phyloP scores from a whole-genome alignment of 2,113 vertebrate species.

The rabbit (Oryctolagus cuniculus) region DNA sequence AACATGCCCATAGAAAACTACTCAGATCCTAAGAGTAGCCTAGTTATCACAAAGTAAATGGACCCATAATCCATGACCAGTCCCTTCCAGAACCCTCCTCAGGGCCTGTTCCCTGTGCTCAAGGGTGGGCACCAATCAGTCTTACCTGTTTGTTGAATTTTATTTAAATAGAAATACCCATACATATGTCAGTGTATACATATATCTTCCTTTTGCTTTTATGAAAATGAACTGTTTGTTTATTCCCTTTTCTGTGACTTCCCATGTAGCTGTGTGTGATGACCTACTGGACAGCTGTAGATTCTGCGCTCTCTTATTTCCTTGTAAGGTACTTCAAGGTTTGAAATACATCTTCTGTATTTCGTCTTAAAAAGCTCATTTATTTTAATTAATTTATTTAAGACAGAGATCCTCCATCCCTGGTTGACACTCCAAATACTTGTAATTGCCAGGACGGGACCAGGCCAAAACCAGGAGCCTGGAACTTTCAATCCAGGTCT shows the following conservation, averaged over 20 bases:
- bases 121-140: background rate
- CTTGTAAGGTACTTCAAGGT: background rate
- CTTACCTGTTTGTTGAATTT: background rate
- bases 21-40: background rate
- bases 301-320: background rate
- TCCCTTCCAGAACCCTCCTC: background rate
- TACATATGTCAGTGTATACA: accelerated
- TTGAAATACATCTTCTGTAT: too few relatives aligned
- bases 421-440: too few relatives aligned
- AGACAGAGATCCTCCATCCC: too few relatives aligned
- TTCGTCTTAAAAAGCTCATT: too few relatives aligned
- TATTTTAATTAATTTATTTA: too few relatives aligned
- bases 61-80: background rate
- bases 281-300: background rate
- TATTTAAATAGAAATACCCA: background rate
- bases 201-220: background rate
- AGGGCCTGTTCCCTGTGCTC: background rate
- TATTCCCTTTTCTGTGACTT: background rate
- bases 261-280: background rate
- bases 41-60: background rate
- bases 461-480: too few relatives aligned
- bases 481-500: too few relatives aligned
- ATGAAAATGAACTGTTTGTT: background rate
- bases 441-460: too few relatives aligned
- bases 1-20: background rate